These are phyloP conservation scores for Cyrtorhinus lividipennis DNA, from an alignment of 1,140 invertebrate species.

Conservation along the genomic window DNA sequence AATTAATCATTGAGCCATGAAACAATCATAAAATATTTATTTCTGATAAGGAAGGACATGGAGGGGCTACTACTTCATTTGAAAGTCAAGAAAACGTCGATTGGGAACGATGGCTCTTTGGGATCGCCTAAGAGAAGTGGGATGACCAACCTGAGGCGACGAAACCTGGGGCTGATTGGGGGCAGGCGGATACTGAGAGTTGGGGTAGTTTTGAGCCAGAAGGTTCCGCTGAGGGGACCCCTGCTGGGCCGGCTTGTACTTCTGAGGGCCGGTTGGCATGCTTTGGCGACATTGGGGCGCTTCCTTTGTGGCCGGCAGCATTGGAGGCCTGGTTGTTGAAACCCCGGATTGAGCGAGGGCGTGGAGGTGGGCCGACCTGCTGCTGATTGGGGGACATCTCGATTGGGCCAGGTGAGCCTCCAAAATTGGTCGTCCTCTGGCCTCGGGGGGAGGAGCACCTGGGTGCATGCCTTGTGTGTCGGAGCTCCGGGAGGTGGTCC, in stretches of 20 bases:
- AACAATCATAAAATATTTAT: no score
- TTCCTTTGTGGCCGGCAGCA: constrained; percentile 8
- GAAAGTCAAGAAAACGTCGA: not conserved
- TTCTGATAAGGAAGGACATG: no score
- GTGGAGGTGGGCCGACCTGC: constrained; percentile 11
- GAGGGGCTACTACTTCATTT: no score
- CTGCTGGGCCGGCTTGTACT: constrained; percentile 15
- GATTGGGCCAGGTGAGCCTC: no score
- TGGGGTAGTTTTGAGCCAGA: constrained; percentile 20
- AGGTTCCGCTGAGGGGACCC: constrained; percentile 19
- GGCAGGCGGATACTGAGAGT: constrained; percentile 16
- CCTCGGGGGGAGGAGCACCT: constrained; percentile 10
- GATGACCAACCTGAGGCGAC: no score
- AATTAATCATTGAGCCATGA: no score
- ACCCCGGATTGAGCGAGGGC: constrained; percentile 3
- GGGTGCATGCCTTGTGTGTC: constrained; percentile 17
- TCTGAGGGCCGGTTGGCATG: constrained; percentile 18
- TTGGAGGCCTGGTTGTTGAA: constrained; percentile 15
- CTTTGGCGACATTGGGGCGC: constrained; percentile 18
- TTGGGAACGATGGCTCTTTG: not conserved
- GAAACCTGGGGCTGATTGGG: constrained; percentile 15
- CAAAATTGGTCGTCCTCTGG: no score
- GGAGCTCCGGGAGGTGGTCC: constrained; percentile 1
- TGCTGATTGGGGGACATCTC: not conserved
- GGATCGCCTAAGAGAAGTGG: not conserved